phyloP scores from a whole-genome alignment of 2,888 invertebrate genomes.

The Electrophaes corylata region DNA sequence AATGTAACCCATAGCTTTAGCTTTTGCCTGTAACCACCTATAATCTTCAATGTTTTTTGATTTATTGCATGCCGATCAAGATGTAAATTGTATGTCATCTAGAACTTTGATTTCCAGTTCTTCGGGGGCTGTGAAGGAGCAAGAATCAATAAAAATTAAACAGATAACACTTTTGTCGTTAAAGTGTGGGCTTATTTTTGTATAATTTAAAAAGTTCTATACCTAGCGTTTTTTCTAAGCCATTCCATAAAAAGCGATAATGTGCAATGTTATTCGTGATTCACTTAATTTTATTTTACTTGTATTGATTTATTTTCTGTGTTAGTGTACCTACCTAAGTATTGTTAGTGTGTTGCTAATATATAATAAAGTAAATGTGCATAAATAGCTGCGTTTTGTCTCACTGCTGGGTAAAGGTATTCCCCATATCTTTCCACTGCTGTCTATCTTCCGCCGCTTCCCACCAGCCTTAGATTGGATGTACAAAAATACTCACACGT shows the following conservation, averaged over 20 bases:
- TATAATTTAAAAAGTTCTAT: constrained; percentile 38
- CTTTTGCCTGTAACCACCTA: not conserved
- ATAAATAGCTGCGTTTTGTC: too few species aligned
- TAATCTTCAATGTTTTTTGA: not conserved
- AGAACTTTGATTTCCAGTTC: constrained; percentile 64
- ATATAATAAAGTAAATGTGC: constrained; percentile 21
- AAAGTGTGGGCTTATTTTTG: constrained; percentile 44
- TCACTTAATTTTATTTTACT: constrained; percentile 44
- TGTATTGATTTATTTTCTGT: constrained; percentile 17
- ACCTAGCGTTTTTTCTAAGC: constrained; percentile 58
- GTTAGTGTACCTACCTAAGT: constrained; percentile 21
- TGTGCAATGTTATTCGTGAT: constrained; percentile 44
- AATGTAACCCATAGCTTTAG: not conserved
- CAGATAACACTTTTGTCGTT: constrained; percentile 2
- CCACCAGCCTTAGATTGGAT: too few species aligned
- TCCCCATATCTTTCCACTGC: too few species aligned
- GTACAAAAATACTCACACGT: too few species aligned
- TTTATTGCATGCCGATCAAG: not conserved
- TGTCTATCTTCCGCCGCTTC: too few species aligned
- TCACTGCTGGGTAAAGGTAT: too few species aligned
- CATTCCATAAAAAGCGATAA: constrained; percentile 59
- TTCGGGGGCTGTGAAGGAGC: constrained; percentile 60
- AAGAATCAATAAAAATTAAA: constrained; percentile 24
- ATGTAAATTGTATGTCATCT: constrained; percentile 2
- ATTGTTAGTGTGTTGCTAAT: constrained; percentile 44